phyloP scores from a whole-genome alignment of 2,888 invertebrate genomes.

The Cryptus viduatorius region DNA sequence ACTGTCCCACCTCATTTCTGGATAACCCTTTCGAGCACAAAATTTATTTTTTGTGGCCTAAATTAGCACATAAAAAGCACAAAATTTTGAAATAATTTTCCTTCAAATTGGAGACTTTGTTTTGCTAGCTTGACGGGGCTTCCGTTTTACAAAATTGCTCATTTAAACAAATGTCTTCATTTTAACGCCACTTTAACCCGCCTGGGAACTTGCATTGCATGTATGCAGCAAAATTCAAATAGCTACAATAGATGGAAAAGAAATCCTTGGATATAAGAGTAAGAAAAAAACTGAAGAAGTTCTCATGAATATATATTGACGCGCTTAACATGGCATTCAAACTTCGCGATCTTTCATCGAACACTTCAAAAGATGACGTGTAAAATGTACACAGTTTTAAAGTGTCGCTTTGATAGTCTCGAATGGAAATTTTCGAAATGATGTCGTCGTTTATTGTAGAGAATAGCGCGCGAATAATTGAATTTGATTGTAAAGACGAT shows the following conservation, averaged over 20 bases:
- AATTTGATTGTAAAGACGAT: slow-evolving; percentile 5
- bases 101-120: too few species aligned
- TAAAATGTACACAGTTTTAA: neutral
- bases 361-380: too few species aligned
- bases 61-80: too few species aligned
- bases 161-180: slow-evolving; percentile 1
- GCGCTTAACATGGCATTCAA: too few species aligned
- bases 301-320: neutral
- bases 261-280: neutral
- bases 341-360: too few species aligned
- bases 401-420: neutral
- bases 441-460: neutral
- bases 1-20: too few species aligned
- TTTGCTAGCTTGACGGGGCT: too few species aligned
- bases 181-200: neutral
- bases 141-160: slow-evolving; percentile 1
- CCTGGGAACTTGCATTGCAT: neutral
- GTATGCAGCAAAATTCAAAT: neutral
- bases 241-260: neutral
- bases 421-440: neutral
- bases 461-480: neutral
- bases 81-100: too few species aligned
- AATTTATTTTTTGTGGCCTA: too few species aligned
- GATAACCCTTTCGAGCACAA: too few species aligned
- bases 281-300: neutral